Percentiles rank a stretch among this genome's conserved stretches.
Evolutionary conservation across 2,888 invertebrate genomes (phyloP).

Genomic region (Pterostichus niger): DNA sequence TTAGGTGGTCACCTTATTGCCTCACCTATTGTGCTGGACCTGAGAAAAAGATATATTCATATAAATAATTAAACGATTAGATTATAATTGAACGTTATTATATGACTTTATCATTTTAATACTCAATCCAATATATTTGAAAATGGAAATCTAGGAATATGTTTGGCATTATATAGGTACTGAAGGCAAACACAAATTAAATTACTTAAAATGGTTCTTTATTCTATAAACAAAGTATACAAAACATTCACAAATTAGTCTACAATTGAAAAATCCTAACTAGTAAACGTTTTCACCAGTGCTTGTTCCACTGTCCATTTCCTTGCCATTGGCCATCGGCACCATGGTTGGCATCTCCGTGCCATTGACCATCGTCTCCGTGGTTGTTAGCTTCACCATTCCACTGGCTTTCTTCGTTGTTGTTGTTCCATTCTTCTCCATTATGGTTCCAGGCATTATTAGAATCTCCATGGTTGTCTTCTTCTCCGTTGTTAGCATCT

Average conservation of each 20-base stretch:
- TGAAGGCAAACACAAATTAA: no score
- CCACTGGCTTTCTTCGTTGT: constrained; percentile 15
- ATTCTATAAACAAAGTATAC: no score
- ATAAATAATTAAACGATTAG: no score
- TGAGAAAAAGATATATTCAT: no score
- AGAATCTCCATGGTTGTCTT: not conserved
- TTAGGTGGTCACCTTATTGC: no score
- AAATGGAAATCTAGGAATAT: no score
- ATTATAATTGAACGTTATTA: no score
- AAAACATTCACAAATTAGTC: no score
- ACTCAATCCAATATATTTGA: no score
- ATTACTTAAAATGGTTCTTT: no score
- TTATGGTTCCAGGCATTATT: not conserved
- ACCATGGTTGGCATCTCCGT: constrained; percentile 1
- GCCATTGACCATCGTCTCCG: constrained; percentile 12
- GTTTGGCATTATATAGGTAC: not conserved
- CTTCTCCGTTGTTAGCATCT: not conserved
- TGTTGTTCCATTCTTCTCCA: not conserved
- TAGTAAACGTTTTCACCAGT: not conserved
- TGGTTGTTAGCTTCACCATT: not conserved
- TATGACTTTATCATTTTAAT: no score
- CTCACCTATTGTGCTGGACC: no score
- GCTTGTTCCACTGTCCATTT: constrained; percentile 21
- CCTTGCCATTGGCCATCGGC: constrained; percentile 26
- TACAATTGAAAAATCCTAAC: not conserved